These are phyloP conservation scores for Montipora capricornis DNA, from an alignment of 64 coral and sea anemone genomes.

Conservation along the genomic window DNA sequence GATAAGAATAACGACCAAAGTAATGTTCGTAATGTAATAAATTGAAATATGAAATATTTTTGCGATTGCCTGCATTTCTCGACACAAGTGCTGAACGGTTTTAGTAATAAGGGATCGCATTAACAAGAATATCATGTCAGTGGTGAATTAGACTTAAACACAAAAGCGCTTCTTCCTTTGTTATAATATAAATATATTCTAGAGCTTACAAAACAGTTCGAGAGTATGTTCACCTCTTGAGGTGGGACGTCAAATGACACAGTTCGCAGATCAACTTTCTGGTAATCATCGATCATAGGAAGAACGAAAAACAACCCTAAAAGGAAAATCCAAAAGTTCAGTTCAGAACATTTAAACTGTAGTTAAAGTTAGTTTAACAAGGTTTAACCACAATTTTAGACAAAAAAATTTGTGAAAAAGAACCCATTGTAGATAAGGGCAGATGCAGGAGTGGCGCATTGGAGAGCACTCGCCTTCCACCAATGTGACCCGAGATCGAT, in stretches of 20 bases:
- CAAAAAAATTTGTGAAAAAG: too few species aligned
- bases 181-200: background rate
- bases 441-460: background rate
- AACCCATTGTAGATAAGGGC: too few species aligned
- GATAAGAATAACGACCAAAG: background rate
- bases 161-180: too few species aligned
- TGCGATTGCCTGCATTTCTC: too few species aligned
- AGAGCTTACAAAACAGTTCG: background rate
- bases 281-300: slow-evolving; percentile 93
- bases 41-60: background rate
- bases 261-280: slow-evolving; percentile 91
- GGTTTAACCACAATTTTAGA: too few species aligned
- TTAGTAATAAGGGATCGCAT: too few species aligned
- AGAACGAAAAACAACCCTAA: slow-evolving; percentile 89
- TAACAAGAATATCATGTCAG: too few species aligned
- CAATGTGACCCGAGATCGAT: too few species aligned
- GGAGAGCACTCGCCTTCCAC: background rate
- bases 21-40: background rate
- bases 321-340: background rate
- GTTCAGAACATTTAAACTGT: background rate
- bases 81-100: too few species aligned
- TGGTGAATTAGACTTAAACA: too few species aligned
- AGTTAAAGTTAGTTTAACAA: too few species aligned
- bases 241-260: slow-evolving; percentile 98
- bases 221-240: slow-evolving; percentile 82